These are phyloP conservation scores for Ditylenchus dipsaci DNA, from an alignment of 1,140 invertebrate species.

Conservation along the genomic window DNA sequence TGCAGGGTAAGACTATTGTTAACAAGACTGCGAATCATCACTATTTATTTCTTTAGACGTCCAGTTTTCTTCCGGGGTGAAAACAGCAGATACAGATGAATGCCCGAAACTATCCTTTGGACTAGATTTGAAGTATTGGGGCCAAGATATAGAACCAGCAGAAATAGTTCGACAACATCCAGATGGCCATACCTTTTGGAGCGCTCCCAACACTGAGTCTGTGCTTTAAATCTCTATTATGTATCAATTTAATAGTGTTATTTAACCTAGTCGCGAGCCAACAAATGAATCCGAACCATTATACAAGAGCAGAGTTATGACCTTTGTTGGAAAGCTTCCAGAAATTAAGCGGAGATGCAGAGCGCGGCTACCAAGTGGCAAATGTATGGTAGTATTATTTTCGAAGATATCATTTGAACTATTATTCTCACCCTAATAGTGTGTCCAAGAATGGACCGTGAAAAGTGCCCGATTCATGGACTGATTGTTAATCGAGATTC, in stretches of 20 bases:
- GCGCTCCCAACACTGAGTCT: slow-evolving; percentile 22
- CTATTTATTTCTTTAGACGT: background rate
- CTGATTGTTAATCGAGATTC: slow-evolving; percentile 44
- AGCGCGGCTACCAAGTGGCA: slow-evolving; percentile 30
- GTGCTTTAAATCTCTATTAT: background rate
- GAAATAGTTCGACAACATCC: slow-evolving; percentile 22
- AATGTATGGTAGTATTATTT: background rate
- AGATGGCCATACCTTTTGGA: slow-evolving; percentile 48
- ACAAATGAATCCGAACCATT: slow-evolving; percentile 11
- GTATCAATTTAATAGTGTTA: no score
- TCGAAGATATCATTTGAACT: no score
- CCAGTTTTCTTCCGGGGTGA: slow-evolving; percentile 4
- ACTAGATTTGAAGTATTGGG: slow-evolving; percentile 52
- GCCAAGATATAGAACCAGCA: slow-evolving; percentile 46
- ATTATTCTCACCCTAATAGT: slow-evolving; percentile 2
- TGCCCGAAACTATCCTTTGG: slow-evolving; percentile 37
- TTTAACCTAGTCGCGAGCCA: no score
- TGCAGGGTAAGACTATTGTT: background rate
- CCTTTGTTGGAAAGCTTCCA: slow-evolving; percentile 39
- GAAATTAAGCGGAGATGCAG: slow-evolving; percentile 31
- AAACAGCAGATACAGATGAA: slow-evolving; percentile 7
- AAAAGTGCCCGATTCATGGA: slow-evolving; percentile 44
- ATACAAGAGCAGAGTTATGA: slow-evolving; percentile 37
- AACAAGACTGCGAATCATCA: background rate
- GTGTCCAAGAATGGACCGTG: slow-evolving; percentile 46